Evolutionary conservation across 2,113 vertebrate genomes (phyloP).

Genomic region (Tilapia sparmanii): DNA sequence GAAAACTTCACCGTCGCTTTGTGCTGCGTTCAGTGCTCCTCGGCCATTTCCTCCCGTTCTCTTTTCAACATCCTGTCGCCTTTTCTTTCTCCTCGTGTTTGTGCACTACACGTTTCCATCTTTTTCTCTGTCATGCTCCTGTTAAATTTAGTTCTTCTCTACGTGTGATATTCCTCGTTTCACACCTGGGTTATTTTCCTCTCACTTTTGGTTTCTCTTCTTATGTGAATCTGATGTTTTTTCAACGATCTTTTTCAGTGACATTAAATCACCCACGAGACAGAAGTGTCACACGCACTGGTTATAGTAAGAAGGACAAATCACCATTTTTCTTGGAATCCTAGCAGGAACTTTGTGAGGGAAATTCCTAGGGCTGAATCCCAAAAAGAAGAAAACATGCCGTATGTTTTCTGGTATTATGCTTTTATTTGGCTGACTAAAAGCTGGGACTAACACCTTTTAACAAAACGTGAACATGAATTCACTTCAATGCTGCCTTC

Average conservation of each 20-base stretch:
- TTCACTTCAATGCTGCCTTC: not conserved
- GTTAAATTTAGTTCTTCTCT: not conserved
- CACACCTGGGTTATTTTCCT: not conserved
- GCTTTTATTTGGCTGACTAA: not conserved
- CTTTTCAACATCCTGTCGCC: not conserved
- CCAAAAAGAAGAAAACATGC: not conserved
- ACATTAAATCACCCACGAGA: not conserved
- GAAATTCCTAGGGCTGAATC: not conserved
- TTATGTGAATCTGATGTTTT: not conserved
- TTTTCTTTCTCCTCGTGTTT: not conserved
- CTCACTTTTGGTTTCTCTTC: not conserved
- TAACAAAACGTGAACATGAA: not conserved
- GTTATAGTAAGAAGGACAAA: not conserved
- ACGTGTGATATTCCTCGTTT: not conserved
- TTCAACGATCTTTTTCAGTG: not conserved
- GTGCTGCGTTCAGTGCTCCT: rapidly evolving
- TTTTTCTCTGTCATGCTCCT: not conserved
- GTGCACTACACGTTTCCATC: not conserved
- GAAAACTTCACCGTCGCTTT: not conserved
- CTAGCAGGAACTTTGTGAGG: not conserved
- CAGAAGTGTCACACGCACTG: not conserved
- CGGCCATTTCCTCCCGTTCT: not conserved
- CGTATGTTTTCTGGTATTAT: not conserved
- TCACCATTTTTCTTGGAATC: not conserved
- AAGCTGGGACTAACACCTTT: not conserved